Base-by-base conservation (phyloP, 2,888 invertebrate species). In the Saturnia japonica region DNA sequence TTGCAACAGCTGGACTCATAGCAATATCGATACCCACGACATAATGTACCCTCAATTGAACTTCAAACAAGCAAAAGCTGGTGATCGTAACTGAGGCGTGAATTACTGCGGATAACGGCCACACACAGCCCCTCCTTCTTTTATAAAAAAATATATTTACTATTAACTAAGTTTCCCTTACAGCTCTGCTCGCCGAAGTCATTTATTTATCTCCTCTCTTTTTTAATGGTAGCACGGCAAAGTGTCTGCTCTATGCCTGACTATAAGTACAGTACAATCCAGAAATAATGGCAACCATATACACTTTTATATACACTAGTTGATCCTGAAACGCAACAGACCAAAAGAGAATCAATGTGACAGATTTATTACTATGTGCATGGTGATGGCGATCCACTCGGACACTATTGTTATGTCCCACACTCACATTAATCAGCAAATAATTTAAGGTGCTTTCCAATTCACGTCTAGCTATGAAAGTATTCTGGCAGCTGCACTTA, bases 11-110 rank as follows among this genome's bases (percentile, higher is more conserved):
- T 70, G 72, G 43, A 66, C 47, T 54, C 42, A 62, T 57, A 71
- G 51, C 67, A 68, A 74, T 71, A 75, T 73, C 71, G 72, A 67
- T 72, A 72, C 69, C 66, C 70, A 67, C 68, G 72, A 73, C 69
- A 72, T 74, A 74, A 71, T 69, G 71, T 62, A 69, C 28, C 71
- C 75, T 68, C 77, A 72, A 80, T 77, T 76, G 76, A 77, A 78
- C 77, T 71, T 70, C 74, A 76, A 76, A 74, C 74, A 76, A 78
- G 72, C 74, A 70, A 68, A 76, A 74, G 69, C 64, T 67, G 68
- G 67, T 73, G 72, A 74, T 77, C 71, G 68, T 67, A 69, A 68
- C 67, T 71, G 71, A 72, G 51, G 51, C 72, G 69, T 69, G 64
- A 51, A 28, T 72, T 68, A 64, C 51, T 54, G 64, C 68, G 40